phyloP scores from a whole-genome alignment of 2,113 vertebrate species.

The Empidonax alnorum region DNA sequence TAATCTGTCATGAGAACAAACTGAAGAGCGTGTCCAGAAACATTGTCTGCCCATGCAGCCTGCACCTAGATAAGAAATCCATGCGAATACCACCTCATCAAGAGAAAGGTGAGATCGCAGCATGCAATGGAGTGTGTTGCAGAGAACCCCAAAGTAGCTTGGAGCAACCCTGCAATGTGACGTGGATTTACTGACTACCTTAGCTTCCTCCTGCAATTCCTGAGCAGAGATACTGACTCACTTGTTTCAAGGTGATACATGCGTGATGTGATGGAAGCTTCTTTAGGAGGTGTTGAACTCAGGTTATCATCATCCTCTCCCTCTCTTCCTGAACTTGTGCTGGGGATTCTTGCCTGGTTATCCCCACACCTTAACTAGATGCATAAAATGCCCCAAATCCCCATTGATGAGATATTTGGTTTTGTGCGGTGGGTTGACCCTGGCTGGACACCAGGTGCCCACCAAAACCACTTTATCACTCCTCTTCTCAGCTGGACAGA shows the following conservation, averaged over 20 bases:
- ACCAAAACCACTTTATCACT: not conserved
- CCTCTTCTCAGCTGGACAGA: not conserved
- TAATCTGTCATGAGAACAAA: not conserved
- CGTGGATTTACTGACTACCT: fast-evolving
- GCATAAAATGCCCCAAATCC: not conserved
- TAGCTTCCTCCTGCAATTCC: not conserved
- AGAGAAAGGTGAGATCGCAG: not conserved
- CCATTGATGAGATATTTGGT: not conserved
- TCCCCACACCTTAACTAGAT: not conserved
- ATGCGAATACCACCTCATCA: not conserved
- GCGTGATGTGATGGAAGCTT: not conserved
- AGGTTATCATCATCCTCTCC: not conserved
- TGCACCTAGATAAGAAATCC: not conserved
- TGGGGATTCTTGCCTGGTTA: not conserved
- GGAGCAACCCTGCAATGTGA: not conserved
- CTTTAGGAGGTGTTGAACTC: not conserved
- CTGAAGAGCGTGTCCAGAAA: not conserved
- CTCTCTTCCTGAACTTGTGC: not conserved
- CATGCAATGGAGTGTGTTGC: not conserved
- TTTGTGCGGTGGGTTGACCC: not conserved
- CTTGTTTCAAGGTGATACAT: not conserved
- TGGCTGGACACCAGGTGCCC: not conserved
- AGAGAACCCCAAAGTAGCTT: not conserved
- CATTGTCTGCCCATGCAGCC: not conserved
- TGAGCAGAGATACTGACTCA: not conserved